These are phyloP conservation scores for Heliconius eleuchia DNA, from an alignment of 1,140 invertebrate genomes.

Conservation along the genomic window DNA sequence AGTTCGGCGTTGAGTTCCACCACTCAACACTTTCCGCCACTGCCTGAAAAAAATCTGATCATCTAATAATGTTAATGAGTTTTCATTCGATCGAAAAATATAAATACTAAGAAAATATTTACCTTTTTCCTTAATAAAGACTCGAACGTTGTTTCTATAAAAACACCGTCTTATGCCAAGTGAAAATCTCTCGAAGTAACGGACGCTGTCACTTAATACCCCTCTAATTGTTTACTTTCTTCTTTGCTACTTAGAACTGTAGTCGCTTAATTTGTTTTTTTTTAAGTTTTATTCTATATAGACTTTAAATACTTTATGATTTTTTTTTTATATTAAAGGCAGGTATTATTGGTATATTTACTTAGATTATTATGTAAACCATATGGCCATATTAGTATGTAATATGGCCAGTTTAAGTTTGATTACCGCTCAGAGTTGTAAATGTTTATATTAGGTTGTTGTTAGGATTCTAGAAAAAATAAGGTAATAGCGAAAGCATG, in stretches of 20 bases:
- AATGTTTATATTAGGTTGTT: too few relatives aligned
- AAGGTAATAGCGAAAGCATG: too few relatives aligned
- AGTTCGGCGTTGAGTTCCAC: too few relatives aligned
- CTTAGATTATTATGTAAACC: too few relatives aligned
- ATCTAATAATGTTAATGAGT: neutral
- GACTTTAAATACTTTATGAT: neutral
- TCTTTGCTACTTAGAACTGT: slow-evolving; percentile 20
- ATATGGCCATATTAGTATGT: too few relatives aligned
- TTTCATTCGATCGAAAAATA: neutral
- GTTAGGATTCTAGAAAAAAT: too few relatives aligned
- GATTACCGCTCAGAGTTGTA: too few relatives aligned
- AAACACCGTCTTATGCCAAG: slow-evolving; percentile 7
- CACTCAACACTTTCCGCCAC: too few relatives aligned
- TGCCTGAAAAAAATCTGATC: too few relatives aligned
- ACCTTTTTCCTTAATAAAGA: neutral
- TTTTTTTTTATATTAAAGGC: neutral
- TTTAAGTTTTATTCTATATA: neutral
- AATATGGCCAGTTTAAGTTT: too few relatives aligned
- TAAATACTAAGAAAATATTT: neutral
- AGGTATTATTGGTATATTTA: neutral
- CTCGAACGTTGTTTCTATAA: slow-evolving; percentile 15
- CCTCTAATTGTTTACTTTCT: slow-evolving; percentile 28
- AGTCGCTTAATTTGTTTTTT: slow-evolving; percentile 16
- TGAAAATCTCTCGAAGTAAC: slow-evolving; percentile 25
- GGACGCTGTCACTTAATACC: slow-evolving; percentile 26